Evolutionary conservation across 2,888 invertebrate species (phyloP).

Genomic region (Nephrocerus scutellatus): DNA sequence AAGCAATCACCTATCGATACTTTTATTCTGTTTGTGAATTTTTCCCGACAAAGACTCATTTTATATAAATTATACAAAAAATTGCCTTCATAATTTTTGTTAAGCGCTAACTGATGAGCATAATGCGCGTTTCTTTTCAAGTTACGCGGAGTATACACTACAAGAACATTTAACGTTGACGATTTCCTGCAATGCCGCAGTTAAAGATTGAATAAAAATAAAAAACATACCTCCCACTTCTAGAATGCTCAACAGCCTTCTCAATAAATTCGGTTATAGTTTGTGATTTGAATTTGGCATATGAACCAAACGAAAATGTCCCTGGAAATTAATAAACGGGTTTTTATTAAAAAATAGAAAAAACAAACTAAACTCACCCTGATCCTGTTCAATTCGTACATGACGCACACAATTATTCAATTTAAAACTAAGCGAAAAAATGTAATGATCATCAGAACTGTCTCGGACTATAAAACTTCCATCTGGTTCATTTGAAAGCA

Average conservation of each 20-base stretch:
- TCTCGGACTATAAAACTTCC: slow-evolving; percentile 91
- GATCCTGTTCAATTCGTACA: slow-evolving; percentile 90
- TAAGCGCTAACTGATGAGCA: too few species aligned
- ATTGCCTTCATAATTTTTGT: too few species aligned
- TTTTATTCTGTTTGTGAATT: too few species aligned
- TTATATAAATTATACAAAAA: too few species aligned
- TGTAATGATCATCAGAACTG: slow-evolving; percentile 91
- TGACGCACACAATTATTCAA: slow-evolving; percentile 82
- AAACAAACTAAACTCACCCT: slow-evolving; percentile 56
- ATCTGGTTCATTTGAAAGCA: slow-evolving; percentile 84
- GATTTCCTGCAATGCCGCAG: too few species aligned
- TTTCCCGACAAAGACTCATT: too few species aligned
- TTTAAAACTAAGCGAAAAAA: slow-evolving; percentile 89
- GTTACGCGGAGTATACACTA: too few species aligned
- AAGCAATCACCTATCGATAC: too few species aligned
- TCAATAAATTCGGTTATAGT: slow-evolving; percentile 94
- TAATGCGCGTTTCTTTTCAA: too few species aligned
- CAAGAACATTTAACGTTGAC: too few species aligned
- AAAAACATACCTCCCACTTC: slow-evolving; percentile 63
- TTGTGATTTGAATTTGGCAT: slow-evolving; percentile 89
- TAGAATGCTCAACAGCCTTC: slow-evolving; percentile 88
- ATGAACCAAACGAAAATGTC: slow-evolving; percentile 91
- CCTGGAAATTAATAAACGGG: slow-evolving; percentile 52
- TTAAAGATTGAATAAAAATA: too few species aligned
- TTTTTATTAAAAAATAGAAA: not conserved